phyloP scores from a whole-genome alignment of 2,113 vertebrate genomes.

The Odontesthes bonariensis region DNA sequence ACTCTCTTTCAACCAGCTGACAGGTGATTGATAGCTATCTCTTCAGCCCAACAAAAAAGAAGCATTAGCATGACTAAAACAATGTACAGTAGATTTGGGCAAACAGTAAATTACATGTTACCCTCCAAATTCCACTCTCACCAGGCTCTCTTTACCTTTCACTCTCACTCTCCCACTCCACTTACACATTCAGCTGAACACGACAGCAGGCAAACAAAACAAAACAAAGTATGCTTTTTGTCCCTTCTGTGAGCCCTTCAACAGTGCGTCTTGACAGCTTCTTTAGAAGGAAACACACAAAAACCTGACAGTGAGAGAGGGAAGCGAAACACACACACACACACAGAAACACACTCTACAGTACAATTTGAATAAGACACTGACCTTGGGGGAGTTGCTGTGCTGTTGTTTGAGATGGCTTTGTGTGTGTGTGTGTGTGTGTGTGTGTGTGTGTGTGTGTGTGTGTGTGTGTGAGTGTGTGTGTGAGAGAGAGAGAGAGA shows the following conservation, averaged over 20 bases:
- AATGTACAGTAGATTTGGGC: conserved; percentile 97
- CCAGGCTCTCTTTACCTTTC: conserved; percentile 86
- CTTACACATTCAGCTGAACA: conserved; percentile 79
- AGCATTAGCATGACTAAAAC: conserved; percentile 99
- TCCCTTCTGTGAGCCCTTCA: conserved; percentile 92
- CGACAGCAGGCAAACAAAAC: conserved; percentile 89
- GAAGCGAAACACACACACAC: conserved; percentile 2
- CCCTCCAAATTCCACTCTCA: conserved; percentile 74
- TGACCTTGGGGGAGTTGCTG: conserved; percentile 47
- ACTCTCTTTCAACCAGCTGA: conserved; percentile 91
- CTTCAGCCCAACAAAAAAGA: conserved; percentile 96
- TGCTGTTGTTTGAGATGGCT: conserved; percentile 7
- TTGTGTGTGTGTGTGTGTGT: conserved; percentile 14
- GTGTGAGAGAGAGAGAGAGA: background rate
- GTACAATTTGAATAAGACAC: conserved; percentile 38
- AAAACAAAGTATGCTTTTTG: conserved; percentile 93
- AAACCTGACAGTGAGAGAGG: conserved; percentile 90
- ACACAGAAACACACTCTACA: background rate
- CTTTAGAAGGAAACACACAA: conserved; percentile 95
- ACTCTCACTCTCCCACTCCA: conserved; percentile 82
- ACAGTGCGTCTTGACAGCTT: conserved; percentile 97
- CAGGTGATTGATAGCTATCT: conserved; percentile 99
- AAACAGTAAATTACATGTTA: conserved; percentile 99
- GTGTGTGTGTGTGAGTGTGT: too few relatives aligned
- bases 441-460: conserved; percentile 8